Conservation (phyloP, 2,888 invertebrate genomes). For the Nebria salina region DNA sequence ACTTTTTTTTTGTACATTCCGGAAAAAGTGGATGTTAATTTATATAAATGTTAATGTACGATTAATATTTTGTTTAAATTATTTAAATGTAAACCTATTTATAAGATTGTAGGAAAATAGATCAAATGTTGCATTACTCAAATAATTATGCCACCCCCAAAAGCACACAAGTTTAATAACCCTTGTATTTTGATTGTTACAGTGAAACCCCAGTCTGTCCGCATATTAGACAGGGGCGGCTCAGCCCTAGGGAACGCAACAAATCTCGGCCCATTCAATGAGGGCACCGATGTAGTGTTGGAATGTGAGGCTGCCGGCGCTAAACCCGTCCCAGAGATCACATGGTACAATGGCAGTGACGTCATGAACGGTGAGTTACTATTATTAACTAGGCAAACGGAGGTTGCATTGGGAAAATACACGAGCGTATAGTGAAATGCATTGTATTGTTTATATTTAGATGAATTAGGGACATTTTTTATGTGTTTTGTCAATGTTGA, state of each 20-base stretch:
- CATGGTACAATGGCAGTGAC: constrained; percentile 83
- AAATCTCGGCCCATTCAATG: constrained; percentile 75
- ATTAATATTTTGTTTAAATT: no score
- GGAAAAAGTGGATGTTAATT: no score
- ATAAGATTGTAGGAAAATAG: no score
- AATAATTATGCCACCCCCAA: no score
- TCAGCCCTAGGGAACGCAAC: constrained; percentile 71
- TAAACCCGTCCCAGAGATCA: constrained; percentile 84
- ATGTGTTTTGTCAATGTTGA: not conserved
- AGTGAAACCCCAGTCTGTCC: constrained; percentile 73
- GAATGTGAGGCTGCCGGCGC: constrained; percentile 82
- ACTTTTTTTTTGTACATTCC: no score
- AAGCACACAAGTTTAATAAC: constrained; percentile 28
- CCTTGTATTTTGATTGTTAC: constrained; percentile 19
- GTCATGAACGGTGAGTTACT: constrained; percentile 67
- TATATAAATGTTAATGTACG: no score
- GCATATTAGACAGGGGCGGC: constrained; percentile 74
- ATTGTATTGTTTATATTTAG: not conserved
- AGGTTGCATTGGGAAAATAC: not conserved
- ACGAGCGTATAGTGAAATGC: not conserved
- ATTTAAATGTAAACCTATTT: no score
- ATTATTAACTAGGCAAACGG: not conserved
- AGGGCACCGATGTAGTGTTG: constrained; percentile 74
- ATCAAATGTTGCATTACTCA: no score
- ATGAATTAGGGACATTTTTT: not conserved